Evolutionary conservation across 2,113 vertebrate species (phyloP), one percentile per base, ranked within the genome.

Genomic region (Hemibagrus wyckioides): DNA sequence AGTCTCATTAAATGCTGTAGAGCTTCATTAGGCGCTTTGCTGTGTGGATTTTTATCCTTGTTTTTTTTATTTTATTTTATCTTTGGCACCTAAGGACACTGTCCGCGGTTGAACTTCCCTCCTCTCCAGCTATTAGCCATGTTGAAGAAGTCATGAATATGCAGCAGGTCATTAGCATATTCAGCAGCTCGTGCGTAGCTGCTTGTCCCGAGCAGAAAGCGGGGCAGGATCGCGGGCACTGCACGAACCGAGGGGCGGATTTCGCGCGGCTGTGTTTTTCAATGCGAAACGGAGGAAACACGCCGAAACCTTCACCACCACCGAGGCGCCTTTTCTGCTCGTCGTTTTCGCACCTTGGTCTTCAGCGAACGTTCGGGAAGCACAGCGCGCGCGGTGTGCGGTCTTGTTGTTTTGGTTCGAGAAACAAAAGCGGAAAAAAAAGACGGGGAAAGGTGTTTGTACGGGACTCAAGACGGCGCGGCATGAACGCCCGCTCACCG

Each of bases 331-430:
- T 50, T 3, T 33, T 8, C 3, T 19, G 0, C 33, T 39, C 80
- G 54, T 15, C 54, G 57, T 52, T 33, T 23, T 17, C 50, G 28
- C 69, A 33, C 30, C 80, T 44, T n/a, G 57, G 63, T 61, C 8
- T 59, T 39, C 25, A 17, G 80, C 1, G 39, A 65, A 19, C 36
- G 6, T 63, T 82, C 80, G 57, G 39, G 57, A 63, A 48, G 36
- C 21, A 0, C 57, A 15, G 57, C 57, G 39, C n/a, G n/a, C 44
- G 5, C 81, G 59, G 81, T 65, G 25, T 82, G 80, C 57, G 57
- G 59, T 30, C 88, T 93, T 94, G 93, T 92, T 93, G 94, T 92
- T 93, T 92, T 91, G 94, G 90, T 92, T 92, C 91, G 92, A 84
- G 92, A 93, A 86, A 65, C 84, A 89, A 91, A 91, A 65, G 80